A percentile compares a stretch with the other conserved stretches of the same genome.
Conservation (phyloP, 2,888 invertebrate genomes). For the Taphrorychus bicolor region DNA sequence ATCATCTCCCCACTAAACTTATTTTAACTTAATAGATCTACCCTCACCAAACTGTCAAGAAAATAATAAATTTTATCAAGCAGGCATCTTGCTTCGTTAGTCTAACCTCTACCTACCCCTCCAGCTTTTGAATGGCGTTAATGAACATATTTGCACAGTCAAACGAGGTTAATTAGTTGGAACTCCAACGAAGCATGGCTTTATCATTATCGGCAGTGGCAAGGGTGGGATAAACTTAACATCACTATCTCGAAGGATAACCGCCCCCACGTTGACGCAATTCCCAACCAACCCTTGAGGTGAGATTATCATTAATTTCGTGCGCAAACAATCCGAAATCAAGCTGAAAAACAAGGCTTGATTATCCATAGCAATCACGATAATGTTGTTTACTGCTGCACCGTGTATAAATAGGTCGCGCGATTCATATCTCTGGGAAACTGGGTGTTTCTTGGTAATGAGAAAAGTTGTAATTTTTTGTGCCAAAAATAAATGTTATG, state of each 20-base stretch:
- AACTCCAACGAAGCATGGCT: background rate
- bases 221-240: background rate
- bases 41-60: background rate
- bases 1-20: background rate
- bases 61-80: too few species aligned
- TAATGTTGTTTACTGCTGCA: background rate
- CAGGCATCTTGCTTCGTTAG: too few species aligned
- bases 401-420: background rate
- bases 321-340: background rate
- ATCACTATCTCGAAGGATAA: background rate
- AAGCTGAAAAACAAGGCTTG: background rate
- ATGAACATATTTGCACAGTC: background rate
- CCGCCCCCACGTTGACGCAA: background rate
- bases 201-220: background rate
- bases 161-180: background rate
- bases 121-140: background rate
- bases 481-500: too few species aligned
- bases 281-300: background rate
- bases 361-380: background rate
- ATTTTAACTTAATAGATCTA: background rate
- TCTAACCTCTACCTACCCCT: too few species aligned
- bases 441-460: background rate
- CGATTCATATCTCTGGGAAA: background rate
- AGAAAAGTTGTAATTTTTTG: background rate
- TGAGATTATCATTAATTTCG: background rate